Evolutionary conservation across 2,113 vertebrate species (phyloP), one percentile per base, ranked within the genome.

Genomic region (Tupaia chinensis): DNA sequence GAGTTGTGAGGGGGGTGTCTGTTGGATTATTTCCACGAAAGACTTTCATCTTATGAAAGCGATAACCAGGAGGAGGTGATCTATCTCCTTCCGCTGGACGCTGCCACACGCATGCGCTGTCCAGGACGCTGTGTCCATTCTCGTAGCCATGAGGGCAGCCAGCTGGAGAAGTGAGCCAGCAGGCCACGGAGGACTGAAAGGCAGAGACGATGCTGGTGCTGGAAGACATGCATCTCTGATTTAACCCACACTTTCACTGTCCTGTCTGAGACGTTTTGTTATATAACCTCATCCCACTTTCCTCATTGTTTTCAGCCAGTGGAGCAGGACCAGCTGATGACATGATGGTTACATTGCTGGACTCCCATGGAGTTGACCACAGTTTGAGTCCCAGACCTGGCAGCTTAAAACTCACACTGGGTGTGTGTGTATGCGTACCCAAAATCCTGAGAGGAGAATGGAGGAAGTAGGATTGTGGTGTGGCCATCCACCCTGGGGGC

Each of bases 41-140:
- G 22, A 16, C 58, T 77, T 65, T 66, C 74, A 92, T 86, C 78
- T 74, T 5, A 19, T 22, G 44, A 72, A 77, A 32, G 11, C n/a
- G 53, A 69, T 20, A 6, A 8, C 53, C 13, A 34, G 29, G 8
- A 54, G 58, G 4, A 23, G 15, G 61, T 7, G 5, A 19, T 13
- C 88, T n/a, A 60, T 66, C 3, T 56, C 19, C 2, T 13, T 61
- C 27, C 6, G 11, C 4, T 53, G 72, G 70, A 88, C 56, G 25
- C 20, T 54, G 44, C 12, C 53, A 32, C 1, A 2, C 5, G 4
- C 5, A 1, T 53, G 34, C 20, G 53, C 17, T 4, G 3, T 19
- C 34, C 22, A 0, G 0, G 6, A 23, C 9, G 25, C 32, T 17
- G 5, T 4, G 63, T 25, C 23, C 53, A 19, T 58, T 58, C 72